Percentiles rank a stretch among this genome's conserved stretches.
These are phyloP conservation scores for Lacerta agilis DNA, from an alignment of 2,797 vertebrate species.

Conservation along the genomic window DNA sequence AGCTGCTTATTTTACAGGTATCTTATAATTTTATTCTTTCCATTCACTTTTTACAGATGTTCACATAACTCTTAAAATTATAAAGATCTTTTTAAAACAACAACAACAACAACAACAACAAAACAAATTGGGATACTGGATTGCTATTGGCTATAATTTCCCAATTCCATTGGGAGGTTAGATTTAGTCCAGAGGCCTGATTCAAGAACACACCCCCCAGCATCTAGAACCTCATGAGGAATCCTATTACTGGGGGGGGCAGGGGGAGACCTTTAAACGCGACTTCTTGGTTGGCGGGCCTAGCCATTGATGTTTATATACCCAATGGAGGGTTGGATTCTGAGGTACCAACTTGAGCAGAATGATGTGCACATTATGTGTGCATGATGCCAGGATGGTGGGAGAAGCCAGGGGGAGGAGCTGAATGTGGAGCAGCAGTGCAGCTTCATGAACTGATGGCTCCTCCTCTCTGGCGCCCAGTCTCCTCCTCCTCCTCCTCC, in stretches of 20 bases:
- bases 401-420: no score
- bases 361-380: no score
- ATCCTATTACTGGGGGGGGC: not conserved
- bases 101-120: no score
- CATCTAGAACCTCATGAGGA: not conserved
- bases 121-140: not conserved
- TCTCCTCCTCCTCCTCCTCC: no score
- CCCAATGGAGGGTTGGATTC: not conserved
- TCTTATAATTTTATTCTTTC: not conserved
- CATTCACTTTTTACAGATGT: not conserved
- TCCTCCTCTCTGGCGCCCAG: no score
- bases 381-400: no score
- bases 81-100: not conserved
- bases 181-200: not conserved
- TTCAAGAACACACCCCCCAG: not conserved
- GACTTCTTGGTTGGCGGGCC: not conserved
- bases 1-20: not conserved
- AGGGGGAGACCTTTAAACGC: no score
- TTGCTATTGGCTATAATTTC: slow-evolving; percentile 14
- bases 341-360: not conserved
- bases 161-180: not conserved
- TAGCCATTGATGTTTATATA: not conserved
- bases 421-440: no score
- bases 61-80: slow-evolving; percentile 8
- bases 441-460: no score